Evolutionary conservation across 2,888 invertebrate species (phyloP), one percentile per base, ranked within the genome.

Genomic region (Leistus spinibarbis): DNA sequence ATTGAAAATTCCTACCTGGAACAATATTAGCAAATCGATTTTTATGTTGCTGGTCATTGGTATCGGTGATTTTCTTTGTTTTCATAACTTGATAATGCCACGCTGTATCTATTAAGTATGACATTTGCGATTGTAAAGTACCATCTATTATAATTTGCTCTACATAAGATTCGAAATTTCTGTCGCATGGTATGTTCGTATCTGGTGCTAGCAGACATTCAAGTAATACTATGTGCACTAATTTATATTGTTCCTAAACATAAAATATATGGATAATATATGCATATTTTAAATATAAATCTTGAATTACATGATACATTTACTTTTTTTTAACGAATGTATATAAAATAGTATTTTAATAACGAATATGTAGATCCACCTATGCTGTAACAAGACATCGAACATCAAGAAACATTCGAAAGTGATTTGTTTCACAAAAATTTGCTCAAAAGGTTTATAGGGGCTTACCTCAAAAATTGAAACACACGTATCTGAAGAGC

Each of bases 181-280:
- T 77, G 67, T 83, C 79, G 23, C 83, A 84, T 3, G 78, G 74
- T 16, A 84, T 76, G 4, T 79, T 78, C 1, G 82, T 82, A 7
- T 81, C 76, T 10, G 81, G 76, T 0, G 80, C 77, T 10, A 81
- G 73, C 10, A 85, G 78, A 79, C 81, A 81, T 78, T 84, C 84
- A 0, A 83, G 77, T 1, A 85, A 78, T 0, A 81, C 78, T 57
- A 83, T 78, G 70, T 84, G 85, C 5, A 83, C 81, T 4, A 85
- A 76, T 54, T 82, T 78, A 76, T 84, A 84, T 77, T 85, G 85
- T n/a, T 83, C 82, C 71, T 80, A 64, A 22, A 76, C 54, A 69
- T 54, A 66, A 20, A 54, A 56, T 68, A n/a, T n/a, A 76, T 72
- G 56, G 17, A n/a, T 66, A 66, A 56, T 17, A n/a, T 20, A 24